These are phyloP conservation scores for Ditula angustiorana DNA, from an alignment of 2,888 invertebrate genomes.

Conservation along the genomic window DNA sequence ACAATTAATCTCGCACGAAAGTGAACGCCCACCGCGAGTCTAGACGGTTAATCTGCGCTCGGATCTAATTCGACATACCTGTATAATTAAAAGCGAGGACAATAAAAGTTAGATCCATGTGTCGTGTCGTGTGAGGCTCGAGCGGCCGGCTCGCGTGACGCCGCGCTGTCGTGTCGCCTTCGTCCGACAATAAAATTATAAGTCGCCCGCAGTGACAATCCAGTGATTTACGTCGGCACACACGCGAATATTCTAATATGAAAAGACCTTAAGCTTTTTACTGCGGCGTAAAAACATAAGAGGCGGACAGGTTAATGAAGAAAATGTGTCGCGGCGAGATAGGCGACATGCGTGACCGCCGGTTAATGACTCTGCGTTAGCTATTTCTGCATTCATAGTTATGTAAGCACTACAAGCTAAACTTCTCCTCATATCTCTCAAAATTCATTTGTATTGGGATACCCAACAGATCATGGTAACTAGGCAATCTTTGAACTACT, in stretches of 20 bases:
- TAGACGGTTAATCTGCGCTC: slow-evolving; percentile 75
- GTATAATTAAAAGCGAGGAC: slow-evolving; percentile 75
- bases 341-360: slow-evolving; percentile 68
- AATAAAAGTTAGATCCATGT: slow-evolving; percentile 75
- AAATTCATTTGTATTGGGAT: background rate
- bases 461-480: background rate
- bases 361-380: slow-evolving; percentile 18
- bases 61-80: slow-evolving; percentile 76
- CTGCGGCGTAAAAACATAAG: slow-evolving; percentile 66
- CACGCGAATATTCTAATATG: slow-evolving; percentile 83
- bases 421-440: too few species aligned
- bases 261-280: slow-evolving; percentile 74
- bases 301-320: slow-evolving; percentile 82
- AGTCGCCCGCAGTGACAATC: slow-evolving; percentile 84
- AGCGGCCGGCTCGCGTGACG: slow-evolving; percentile 73
- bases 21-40: slow-evolving; percentile 67
- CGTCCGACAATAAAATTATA: slow-evolving; percentile 85
- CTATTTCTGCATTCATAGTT: slow-evolving; percentile 11
- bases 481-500: background rate
- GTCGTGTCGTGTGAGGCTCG: slow-evolving; percentile 65
- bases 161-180: slow-evolving; percentile 74
- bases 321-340: slow-evolving; percentile 74
- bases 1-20: slow-evolving; percentile 81
- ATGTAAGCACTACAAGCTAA: too few species aligned
- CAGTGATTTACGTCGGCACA: slow-evolving; percentile 83